Base-by-base conservation (phyloP, 2,113 vertebrate species). In the Lepidothrix coronata region DNA sequence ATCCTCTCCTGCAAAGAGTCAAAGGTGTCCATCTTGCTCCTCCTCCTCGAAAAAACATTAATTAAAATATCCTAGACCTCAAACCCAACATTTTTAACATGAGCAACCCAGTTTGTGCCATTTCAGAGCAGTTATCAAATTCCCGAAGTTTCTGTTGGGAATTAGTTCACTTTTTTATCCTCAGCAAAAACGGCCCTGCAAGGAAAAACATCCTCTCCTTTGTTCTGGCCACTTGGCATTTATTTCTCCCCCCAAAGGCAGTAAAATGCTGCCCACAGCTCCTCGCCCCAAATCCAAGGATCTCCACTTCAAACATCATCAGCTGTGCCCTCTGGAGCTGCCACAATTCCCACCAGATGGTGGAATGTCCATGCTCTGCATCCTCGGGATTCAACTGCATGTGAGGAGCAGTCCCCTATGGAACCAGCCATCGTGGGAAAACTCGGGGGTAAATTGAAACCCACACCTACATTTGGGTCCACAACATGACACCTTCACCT, bases 341-440 rank as follows among this genome's bases (percentile, higher is more conserved):
- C 88, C 94, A 91, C 90, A 88, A 93, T 96, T 95, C 73, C 85
- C 74, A 92, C 80, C 96, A 96, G 93, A 96, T 94, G 95, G 88
- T 76, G 72, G 74, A 91, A 89, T 85, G 90, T 93, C 89, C 52
- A 4, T 58, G 35, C 39, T 10, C 75, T 54, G 87, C 59, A 41
- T 25, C 84, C 73, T 35, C 94, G 2, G 4, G 51, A 86, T 87
- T 79, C 37, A 79, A 48, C 58, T 79, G 55, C 35, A 52, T 46
- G 46, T 76, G 78, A 82, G 65, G 77, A 93, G 91, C 49, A n/a
- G 46, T 61, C 76, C 70, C 39, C 11, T 17, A 24, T 52, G 76
- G 57, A 83, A 81, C 5, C 25, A 28, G 75, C 54, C 70, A 66
- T 12, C 43, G 30, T 57, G 78, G 27, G 51, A 89, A 84, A 93